phyloP scores from a whole-genome alignment of 2,888 invertebrate species.

The Agrilus cyanescens region DNA sequence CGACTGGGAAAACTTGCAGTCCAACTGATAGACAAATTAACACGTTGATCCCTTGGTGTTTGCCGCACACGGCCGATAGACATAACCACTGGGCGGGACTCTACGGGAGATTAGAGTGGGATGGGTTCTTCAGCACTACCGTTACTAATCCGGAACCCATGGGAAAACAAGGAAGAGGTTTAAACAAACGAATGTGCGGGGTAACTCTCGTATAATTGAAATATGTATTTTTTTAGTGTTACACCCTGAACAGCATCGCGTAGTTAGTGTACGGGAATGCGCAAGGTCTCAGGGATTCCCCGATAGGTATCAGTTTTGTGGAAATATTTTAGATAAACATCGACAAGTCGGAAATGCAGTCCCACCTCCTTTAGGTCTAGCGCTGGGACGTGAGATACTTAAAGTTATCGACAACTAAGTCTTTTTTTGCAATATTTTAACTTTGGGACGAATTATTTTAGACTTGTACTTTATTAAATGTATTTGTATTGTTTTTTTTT shows the following conservation, averaged over 20 bases:
- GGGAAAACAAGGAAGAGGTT: constrained; percentile 72
- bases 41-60: constrained; percentile 79
- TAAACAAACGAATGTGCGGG: constrained; percentile 1
- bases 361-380: constrained; percentile 68
- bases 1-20: constrained; percentile 52
- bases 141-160: constrained; percentile 81
- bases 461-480: too few species aligned
- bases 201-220: neutral
- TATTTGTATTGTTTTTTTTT: too few species aligned
- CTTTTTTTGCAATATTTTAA: neutral
- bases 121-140: constrained; percentile 76
- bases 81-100: constrained; percentile 82
- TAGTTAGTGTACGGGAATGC: constrained; percentile 79
- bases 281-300: constrained; percentile 79
- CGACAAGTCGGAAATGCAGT: constrained; percentile 83
- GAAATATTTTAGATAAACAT: constrained; percentile 64
- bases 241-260: constrained; percentile 67
- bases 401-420: constrained; percentile 32
- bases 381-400: constrained; percentile 62
- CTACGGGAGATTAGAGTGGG: constrained; percentile 72
- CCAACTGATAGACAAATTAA: constrained; percentile 64
- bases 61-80: constrained; percentile 75
- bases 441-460: too few species aligned
- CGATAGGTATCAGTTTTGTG: constrained; percentile 64
- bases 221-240: constrained; percentile 40